A percentile compares a stretch with the other conserved stretches of the same genome.
Evolutionary conservation across 2,797 vertebrate genomes (phyloP).

Genomic region (Euphonia xanthogaster): DNA sequence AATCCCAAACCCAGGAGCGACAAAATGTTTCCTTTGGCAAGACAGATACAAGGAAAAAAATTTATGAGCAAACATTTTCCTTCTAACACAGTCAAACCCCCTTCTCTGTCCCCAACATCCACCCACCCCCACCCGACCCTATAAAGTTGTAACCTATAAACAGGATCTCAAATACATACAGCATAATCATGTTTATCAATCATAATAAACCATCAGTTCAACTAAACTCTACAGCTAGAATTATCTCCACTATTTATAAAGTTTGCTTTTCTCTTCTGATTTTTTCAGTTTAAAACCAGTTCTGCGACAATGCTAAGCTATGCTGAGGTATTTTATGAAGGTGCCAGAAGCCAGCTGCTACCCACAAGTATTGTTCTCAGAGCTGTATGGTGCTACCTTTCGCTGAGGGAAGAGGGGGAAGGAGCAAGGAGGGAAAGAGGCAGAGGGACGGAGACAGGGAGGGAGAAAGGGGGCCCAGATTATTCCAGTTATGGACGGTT

Average conservation of each 20-base stretch:
- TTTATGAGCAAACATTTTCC: slow-evolving; percentile 72
- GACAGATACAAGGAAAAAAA: slow-evolving; percentile 81
- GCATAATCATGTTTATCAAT: slow-evolving; percentile 74
- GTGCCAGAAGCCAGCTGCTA: slow-evolving; percentile 76
- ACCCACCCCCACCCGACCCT: slow-evolving; percentile 77
- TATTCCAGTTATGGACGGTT: not conserved
- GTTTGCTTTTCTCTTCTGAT: slow-evolving; percentile 79
- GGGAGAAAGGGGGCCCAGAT: slow-evolving; percentile 11
- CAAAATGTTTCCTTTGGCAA: slow-evolving; percentile 95
- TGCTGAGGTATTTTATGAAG: slow-evolving; percentile 94
- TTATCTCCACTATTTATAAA: slow-evolving; percentile 83
- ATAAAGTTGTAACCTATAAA: slow-evolving; percentile 82
- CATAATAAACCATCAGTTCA: slow-evolving; percentile 77
- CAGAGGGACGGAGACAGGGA: not conserved
- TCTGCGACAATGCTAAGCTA: slow-evolving; percentile 86
- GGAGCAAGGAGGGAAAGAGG: not conserved
- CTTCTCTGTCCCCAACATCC: slow-evolving; percentile 58
- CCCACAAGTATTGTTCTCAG: slow-evolving; percentile 71
- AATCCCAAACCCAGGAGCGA: slow-evolving; percentile 78
- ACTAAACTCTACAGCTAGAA: slow-evolving; percentile 89
- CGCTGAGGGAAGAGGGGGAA: not conserved
- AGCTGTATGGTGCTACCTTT: slow-evolving; percentile 69
- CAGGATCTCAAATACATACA: slow-evolving; percentile 77
- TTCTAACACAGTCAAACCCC: slow-evolving; percentile 84
- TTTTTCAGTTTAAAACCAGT: slow-evolving; percentile 83